phyloP scores from a whole-genome alignment of 2,888 invertebrate species.

The Melieria crassipennis region DNA sequence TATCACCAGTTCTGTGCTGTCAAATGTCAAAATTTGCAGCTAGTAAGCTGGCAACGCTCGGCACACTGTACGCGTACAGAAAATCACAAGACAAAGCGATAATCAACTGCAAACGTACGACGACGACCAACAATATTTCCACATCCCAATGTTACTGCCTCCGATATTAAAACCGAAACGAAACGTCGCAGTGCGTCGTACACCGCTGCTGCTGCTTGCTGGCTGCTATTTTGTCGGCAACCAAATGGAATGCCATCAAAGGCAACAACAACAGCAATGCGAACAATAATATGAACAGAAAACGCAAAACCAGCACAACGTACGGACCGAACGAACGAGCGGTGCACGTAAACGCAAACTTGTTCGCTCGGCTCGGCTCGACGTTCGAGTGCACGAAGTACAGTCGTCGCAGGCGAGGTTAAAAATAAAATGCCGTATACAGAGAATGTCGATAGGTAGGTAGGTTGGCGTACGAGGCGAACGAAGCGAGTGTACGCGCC shows the following conservation, averaged over 20 bases:
- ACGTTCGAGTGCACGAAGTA: conserved; percentile 13
- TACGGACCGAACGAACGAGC: conserved; percentile 27
- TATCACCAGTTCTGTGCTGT: too few relatives aligned
- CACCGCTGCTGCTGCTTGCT: conserved; percentile 18
- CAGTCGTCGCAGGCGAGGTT: conserved; percentile 28
- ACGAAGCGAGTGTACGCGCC: conserved; percentile 7
- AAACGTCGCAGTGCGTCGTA: conserved; percentile 44
- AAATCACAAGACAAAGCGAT: conserved; percentile 21
- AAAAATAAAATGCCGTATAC: conserved; percentile 22
- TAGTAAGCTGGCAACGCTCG: background rate
- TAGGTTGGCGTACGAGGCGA: too few relatives aligned
- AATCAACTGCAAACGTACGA: conserved; percentile 41
- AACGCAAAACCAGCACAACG: conserved; percentile 28
- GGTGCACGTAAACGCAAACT: conserved; percentile 1
- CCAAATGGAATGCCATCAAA: conserved; percentile 32
- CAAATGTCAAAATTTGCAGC: too few relatives aligned
- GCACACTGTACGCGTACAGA: conserved; percentile 12
- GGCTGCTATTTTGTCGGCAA: conserved; percentile 4
- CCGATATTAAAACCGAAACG: conserved; percentile 46
- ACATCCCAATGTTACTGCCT: conserved; percentile 52
- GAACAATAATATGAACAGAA: conserved; percentile 22
- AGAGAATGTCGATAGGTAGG: too few relatives aligned
- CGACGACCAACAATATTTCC: conserved; percentile 39
- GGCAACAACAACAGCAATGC: conserved; percentile 26
- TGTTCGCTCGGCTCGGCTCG: conserved; percentile 15